Base-by-base conservation (phyloP, 2,888 invertebrate genomes). In the Leucophenga maculata region DNA sequence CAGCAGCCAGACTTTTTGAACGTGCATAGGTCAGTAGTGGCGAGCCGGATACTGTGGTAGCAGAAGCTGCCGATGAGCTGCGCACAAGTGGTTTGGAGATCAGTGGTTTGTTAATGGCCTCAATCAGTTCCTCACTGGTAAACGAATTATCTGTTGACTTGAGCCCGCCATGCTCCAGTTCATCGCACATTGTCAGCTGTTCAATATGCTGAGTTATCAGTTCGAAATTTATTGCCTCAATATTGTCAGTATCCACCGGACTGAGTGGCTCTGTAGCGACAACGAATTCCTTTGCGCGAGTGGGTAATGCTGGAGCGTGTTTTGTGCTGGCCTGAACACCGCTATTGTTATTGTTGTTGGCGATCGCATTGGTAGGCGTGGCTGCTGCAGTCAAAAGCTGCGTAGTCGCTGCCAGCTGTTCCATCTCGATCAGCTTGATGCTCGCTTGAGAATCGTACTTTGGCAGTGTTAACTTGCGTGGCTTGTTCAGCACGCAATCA, bases 21-120 rank as follows among this genome's bases (percentile, higher is more conserved):
- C 88, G 84, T 6, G 88, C 86, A 74, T 88, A 88, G 0, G 88
- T 87, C n/a, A 85, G 78, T 55, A 86, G 72, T 0, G 87, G 86
- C 0, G 86, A 85, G 4, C 80, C 78, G 55, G 74, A 68, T 6
- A 75, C 78, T 9, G 74, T 76, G 11, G 76, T 72, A 59, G 85
- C 81, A 26, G 80, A 76, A 6, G 83, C 82, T 6, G 85, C 82
- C 1, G 84, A 85, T 6, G 78, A 78, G 69, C 85, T 85, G 20
- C 85, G 81, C 11, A 80, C 77, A 62, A 86, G 69, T 0, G 84
- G 83, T 62, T 84, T 85, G 52, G 78, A 79, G 70, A 86, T 79
- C 77, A 86, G 69, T n/a, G 84, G 82, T 68, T 78, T 84, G 52
- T 85, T 85, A n/a, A 80, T 76, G 60, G 79, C 78, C 70, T 84